A percentile compares a stretch with the other conserved stretches of the same genome.
These are phyloP conservation scores for Liasis olivaceus DNA, from an alignment of 2,797 vertebrate genomes.

Conservation along the genomic window DNA sequence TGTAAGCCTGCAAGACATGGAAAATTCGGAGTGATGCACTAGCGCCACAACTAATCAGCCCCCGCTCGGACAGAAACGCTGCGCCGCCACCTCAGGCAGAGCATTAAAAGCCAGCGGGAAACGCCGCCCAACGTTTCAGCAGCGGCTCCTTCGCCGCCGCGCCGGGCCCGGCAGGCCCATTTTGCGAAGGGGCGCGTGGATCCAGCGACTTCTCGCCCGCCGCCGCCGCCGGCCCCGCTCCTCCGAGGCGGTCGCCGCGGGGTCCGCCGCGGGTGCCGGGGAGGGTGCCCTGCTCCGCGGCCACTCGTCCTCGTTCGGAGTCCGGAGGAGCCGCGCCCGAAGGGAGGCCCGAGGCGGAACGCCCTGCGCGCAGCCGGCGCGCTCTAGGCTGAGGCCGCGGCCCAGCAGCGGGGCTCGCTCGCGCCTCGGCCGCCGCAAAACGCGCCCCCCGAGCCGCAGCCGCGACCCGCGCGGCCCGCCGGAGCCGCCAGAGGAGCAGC, in stretches of 20 bases:
- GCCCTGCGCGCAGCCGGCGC: too few species aligned
- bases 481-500: neutral
- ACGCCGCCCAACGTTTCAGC: neutral
- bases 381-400: too few species aligned
- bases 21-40: neutral
- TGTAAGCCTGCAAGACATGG: neutral
- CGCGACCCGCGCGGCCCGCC: neutral
- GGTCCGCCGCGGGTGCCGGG: too few species aligned
- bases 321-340: neutral
- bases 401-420: too few species aligned
- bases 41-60: neutral
- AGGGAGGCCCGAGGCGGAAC: too few species aligned
- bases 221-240: neutral
- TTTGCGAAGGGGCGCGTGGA: neutral
- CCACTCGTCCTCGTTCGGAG: neutral
- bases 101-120: neutral
- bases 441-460: too few species aligned
- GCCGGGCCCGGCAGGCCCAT: too few species aligned
- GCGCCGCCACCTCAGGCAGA: neutral
- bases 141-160: too few species aligned
- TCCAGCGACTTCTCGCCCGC: neutral
- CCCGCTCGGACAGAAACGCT: neutral
- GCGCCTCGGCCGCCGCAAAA: too few species aligned
- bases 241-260: too few species aligned
- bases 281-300: neutral